Evolutionary conservation across 2,888 invertebrate genomes (phyloP), one percentile per base, ranked within the genome.

Genomic region (Kryphioiulus occultus): DNA sequence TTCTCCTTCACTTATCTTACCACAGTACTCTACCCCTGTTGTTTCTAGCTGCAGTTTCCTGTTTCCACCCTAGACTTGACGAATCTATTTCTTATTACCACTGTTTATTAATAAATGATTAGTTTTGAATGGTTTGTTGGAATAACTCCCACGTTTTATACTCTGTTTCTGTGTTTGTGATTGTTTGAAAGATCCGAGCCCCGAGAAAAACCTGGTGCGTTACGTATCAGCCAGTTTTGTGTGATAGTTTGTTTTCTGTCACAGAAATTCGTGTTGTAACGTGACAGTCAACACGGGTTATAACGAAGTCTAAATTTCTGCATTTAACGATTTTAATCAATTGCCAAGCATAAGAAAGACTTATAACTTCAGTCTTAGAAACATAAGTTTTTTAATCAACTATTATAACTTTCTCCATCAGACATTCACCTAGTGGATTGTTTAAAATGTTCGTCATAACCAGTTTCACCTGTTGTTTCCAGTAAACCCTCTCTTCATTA

Each of bases 21-120:
- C 35, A 35, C 35, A 35, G 35, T 35, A 35, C 35, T 35, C 35
- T 35, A 4, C 3, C 35, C 35, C 35, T 35, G n/a, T 53, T 53
- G 53, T 53, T 53, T 53, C 53, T 53, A 53, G 53, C n/a, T 53
- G 53, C 53, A 53, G 53, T 53, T 53, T 53, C 19, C 53, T 15
- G 15, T 17, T 47, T 47, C 2, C 35, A 2, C 35, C 53, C 5
- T 53, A 53, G 53, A 53, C 53, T 22, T 7, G 22, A 22, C 26
- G 22, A 68, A 22, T 10, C 26, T 68, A 68, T 22, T 68, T 68
- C 68, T 26, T 68, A 22, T 22, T 68, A 22, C 68, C 26, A 22
- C 26, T 68, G 68, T 26, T 68, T 68, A 68, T 68, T 68, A 68
- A 68, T 68, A 68, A 68, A 68, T 26, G 26, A 68, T 68, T 68